Evolutionary conservation across 2,888 invertebrate species (phyloP), one percentile per base, ranked within the genome.

Genomic region (Eurytoma adleriae): DNA sequence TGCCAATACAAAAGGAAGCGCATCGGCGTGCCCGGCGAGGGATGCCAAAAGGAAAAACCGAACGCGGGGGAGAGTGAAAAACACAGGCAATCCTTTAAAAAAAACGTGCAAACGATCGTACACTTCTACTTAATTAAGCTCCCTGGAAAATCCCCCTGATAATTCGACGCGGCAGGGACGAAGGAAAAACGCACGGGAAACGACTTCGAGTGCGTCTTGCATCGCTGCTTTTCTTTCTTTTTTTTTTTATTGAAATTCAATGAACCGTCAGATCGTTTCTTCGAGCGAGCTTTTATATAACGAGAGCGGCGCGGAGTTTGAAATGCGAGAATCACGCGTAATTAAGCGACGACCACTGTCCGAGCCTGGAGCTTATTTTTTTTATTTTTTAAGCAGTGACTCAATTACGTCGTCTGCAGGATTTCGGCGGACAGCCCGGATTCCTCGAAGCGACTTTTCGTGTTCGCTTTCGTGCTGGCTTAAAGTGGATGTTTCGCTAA

Each of bases 241-340:
- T 27, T 54, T 30, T 68, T 54, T 27, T 56, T 64, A n/a, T 64
- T 52, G 27, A 69, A 13, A 18, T 20, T 20, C 57, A 57, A 66
- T 20, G 24, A 62, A 56, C 18, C 12, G 40, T 40, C 24, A 52
- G 71, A 71, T 71, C 54, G 48, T 54, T 75, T 67, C 20, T 16
- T 40, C 30, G 30, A 40, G 40, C 40, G 40, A 40, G 40, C 40
- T 40, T 40, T 30, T 30, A 30, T 40, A 40, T 40, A 79, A 62
- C 68, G 40, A n/a, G 56, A 54, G 20, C 59, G 30, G 57, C 66
- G 0, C 5, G 5, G 3, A 7, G 4, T 0, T 78, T 54, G n/a
- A 56, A 70, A n/a, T 40, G 74, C 40, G 40, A 52, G 30, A 79
- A 74, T 70, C 66, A 59, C 52, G 72, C 57, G 66, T 52, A 72